A percentile compares a stretch with the other conserved stretches of the same genome.
phyloP scores from a whole-genome alignment of 2,113 vertebrate genomes.

The Platysteira castanea region DNA sequence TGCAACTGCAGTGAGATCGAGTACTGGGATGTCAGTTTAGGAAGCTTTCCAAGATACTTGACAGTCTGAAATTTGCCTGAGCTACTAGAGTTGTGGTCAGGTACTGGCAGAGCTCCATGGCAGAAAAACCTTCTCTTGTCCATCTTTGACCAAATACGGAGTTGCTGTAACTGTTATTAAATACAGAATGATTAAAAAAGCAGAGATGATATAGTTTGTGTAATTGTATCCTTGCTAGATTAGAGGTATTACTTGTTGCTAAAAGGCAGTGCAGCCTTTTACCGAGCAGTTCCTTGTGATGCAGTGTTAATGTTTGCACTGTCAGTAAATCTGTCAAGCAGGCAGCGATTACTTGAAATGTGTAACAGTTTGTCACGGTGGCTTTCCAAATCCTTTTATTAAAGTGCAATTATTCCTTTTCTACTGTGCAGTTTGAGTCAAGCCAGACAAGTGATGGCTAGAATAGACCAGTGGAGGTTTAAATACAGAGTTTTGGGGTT shows the following conservation, averaged over 20 bases:
- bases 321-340: slow-evolving; percentile 23
- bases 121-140: neutral
- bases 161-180: neutral
- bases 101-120: slow-evolving; percentile 15
- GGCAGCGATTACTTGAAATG: neutral
- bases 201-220: neutral
- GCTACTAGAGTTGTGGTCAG: slow-evolving; percentile 20
- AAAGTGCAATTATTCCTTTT: slow-evolving; percentile 36
- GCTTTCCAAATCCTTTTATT: slow-evolving; percentile 47
- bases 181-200: neutral
- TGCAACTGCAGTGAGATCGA: neutral
- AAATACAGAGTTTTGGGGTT: neutral
- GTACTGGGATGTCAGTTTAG: neutral
- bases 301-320: neutral
- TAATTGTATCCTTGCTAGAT: neutral
- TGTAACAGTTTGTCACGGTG: slow-evolving; percentile 1
- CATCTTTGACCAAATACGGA: slow-evolving; percentile 2
- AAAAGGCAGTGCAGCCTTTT: neutral
- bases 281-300: neutral
- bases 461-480: neutral
- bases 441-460: neutral
- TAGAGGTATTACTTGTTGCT: neutral
- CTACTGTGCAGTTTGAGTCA: slow-evolving; percentile 16
- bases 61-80: neutral
- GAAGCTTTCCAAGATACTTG: slow-evolving; percentile 21